Evolutionary conservation across 2,797 vertebrate genomes (phyloP).

Genomic region (Scyliorhinus canicula): DNA sequence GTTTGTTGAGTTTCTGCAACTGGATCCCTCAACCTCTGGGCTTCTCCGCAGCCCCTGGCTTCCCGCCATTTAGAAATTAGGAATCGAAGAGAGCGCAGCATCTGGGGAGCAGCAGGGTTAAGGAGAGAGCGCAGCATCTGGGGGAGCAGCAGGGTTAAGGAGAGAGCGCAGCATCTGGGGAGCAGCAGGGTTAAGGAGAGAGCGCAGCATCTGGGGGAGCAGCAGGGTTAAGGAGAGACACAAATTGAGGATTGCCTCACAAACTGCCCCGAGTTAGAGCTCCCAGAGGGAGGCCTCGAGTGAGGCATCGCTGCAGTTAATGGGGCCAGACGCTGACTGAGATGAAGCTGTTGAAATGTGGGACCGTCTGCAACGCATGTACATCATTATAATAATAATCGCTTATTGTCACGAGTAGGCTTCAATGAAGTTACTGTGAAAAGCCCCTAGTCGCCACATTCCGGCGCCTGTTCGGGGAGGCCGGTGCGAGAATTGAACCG

Average conservation of each 20-base stretch:
- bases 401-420: no score
- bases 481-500: no score
- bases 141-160: not conserved
- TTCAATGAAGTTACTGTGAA: no score
- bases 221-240: not conserved
- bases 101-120: no score
- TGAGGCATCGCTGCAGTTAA: not conserved
- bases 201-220: not conserved
- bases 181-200: no score
- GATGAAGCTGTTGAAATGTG: not conserved
- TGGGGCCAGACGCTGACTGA: not conserved
- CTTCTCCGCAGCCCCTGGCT: not conserved
- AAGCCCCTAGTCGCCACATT: no score
- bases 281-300: not conserved
- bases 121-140: not conserved
- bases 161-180: no score
- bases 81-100: not conserved
- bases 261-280: not conserved
- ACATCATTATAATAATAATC: no score
- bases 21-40: no score
- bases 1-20: not conserved
- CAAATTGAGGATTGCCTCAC: not conserved
- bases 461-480: no score
- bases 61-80: not conserved
- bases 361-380: not conserved